These are phyloP conservation scores for Amblyraja radiata DNA, from an alignment of 2,797 vertebrate genomes.

Conservation along the genomic window DNA sequence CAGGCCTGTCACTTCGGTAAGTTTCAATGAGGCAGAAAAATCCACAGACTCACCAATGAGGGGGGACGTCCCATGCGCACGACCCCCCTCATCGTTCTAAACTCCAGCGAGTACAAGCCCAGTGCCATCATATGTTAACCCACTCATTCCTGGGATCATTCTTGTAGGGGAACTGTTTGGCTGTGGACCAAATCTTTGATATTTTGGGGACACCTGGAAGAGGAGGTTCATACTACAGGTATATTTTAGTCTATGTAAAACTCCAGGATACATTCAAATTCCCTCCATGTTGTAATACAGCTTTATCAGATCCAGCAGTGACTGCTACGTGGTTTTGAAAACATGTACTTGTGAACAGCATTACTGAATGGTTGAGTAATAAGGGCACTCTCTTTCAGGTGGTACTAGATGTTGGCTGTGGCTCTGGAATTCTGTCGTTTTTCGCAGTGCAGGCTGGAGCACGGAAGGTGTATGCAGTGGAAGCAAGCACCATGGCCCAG, in stretches of 20 bases:
- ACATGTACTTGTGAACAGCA: background rate
- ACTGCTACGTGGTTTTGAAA: too few species aligned
- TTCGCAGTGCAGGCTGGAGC: constrained; percentile 91
- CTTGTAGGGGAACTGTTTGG: background rate
- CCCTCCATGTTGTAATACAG: too few species aligned
- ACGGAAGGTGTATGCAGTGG: constrained; percentile 89
- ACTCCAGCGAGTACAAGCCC: background rate
- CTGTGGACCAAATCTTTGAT: background rate
- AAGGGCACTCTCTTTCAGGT: constrained; percentile 59
- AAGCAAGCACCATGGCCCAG: constrained; percentile 94
- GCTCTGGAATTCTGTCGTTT: constrained; percentile 91
- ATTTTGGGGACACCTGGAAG: background rate
- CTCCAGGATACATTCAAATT: constrained; percentile 38
- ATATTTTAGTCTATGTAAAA: constrained; percentile 42
- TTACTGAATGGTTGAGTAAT: background rate
- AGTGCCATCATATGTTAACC: too few species aligned
- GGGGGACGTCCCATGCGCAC: too few species aligned
- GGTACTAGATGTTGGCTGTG: constrained; percentile 87
- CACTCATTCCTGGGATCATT: background rate
- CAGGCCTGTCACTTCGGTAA: background rate
- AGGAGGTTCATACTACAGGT: constrained; percentile 21
- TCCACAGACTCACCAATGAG: too few species aligned
- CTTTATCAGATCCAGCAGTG: background rate
- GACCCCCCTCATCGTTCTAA: background rate
- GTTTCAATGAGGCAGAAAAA: background rate